A percentile compares a stretch with the other conserved stretches of the same genome.
phyloP scores from a whole-genome alignment of 2,797 vertebrate genomes.

The Gallinago solitaria region DNA sequence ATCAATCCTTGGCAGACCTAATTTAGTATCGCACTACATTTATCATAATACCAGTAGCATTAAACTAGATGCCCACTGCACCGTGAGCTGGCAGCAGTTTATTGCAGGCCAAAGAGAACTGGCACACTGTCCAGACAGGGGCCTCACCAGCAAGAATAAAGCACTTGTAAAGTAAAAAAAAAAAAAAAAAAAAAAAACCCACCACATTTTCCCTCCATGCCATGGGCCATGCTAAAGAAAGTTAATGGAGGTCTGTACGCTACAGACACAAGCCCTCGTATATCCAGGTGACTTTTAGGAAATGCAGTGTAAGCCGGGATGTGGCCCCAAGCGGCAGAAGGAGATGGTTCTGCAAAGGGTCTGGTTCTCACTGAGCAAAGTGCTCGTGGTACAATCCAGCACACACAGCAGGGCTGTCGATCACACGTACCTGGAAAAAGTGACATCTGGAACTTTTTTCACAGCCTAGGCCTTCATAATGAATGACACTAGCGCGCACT shows the following conservation, averaged over 20 bases:
- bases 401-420: not conserved
- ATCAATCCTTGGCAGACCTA: constrained; percentile 40
- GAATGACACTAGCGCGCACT: not conserved
- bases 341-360: not conserved
- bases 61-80: not conserved
- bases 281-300: not conserved
- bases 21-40: constrained; percentile 46
- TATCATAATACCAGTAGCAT: constrained; percentile 29
- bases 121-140: not conserved
- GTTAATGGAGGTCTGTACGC: rapidly evolving
- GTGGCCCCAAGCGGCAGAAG: not conserved
- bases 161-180: not conserved
- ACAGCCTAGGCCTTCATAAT: not conserved
- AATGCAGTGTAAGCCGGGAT: not conserved
- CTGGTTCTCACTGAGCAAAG: not conserved
- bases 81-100: not conserved
- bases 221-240: not conserved
- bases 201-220: not conserved
- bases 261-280: not conserved
- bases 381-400: not conserved
- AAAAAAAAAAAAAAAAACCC: too few species aligned
- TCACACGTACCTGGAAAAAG: not conserved
- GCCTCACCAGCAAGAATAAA: not conserved
- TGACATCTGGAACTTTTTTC: not conserved
- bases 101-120: not conserved